phyloP scores from a whole-genome alignment of 2,113 vertebrate species.

The Mus musculus region GRCm39 chr2:157697501-157698000 shows the following conservation, averaged over 20 bases:
- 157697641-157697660: neutral
- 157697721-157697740: too few species aligned
- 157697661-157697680: neutral
- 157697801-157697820: too few species aligned
- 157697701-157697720: too few species aligned
- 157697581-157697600: neutral
- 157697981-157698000: slow-evolving; percentile 20
- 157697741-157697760: too few species aligned
- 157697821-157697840: too few species aligned
- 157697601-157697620: neutral
- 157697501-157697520: neutral
- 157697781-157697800: too few species aligned
- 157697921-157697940: neutral
- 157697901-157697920: neutral
- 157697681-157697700: neutral
- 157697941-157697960: slow-evolving; percentile 1
- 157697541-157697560: slow-evolving; percentile 44
- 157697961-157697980: slow-evolving; percentile 50
- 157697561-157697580: neutral
- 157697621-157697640: neutral
- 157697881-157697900: neutral
- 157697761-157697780: too few species aligned
- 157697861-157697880: too few species aligned
- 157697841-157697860: too few species aligned
- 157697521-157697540: neutral